These are phyloP conservation scores for Drosophila albomicans DNA, from an alignment of 1,140 invertebrate species.

Conservation along the genomic window DNA sequence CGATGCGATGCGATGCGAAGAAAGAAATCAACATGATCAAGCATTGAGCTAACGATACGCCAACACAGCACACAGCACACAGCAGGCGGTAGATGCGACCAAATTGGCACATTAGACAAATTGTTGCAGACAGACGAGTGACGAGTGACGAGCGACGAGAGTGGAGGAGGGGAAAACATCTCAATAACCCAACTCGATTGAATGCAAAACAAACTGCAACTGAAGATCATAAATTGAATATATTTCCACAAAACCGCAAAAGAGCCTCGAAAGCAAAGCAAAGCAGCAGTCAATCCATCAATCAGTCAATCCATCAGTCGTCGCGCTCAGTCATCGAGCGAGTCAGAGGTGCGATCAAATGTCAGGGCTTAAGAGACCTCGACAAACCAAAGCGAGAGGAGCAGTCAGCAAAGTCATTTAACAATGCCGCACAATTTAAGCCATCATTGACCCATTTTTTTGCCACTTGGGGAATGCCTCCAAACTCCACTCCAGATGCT, in stretches of 20 bases:
- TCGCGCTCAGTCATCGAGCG: conserved; percentile 50
- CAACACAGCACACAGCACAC: conserved; percentile 9
- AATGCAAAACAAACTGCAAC: conserved; percentile 23
- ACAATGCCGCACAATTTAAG: conserved; percentile 74
- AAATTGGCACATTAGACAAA: conserved; percentile 83
- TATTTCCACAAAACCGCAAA: conserved; percentile 31
- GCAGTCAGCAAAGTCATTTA: conserved; percentile 21
- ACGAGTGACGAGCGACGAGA: not conserved
- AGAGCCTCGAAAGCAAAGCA: conserved; percentile 1
- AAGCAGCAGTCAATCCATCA: conserved; percentile 27
- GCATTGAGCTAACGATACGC: conserved; percentile 39
- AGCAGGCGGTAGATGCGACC: conserved; percentile 47
- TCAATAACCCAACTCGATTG: conserved; percentile 47
- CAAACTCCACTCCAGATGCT: not conserved
- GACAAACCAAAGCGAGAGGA: conserved; percentile 16
- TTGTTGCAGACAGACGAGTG: conserved; percentile 46
- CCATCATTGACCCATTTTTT: conserved; percentile 82
- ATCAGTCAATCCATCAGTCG: conserved; percentile 64
- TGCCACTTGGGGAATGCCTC: conserved; percentile 43
- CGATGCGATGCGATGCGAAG: conserved; percentile 11
- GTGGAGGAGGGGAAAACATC: conserved; percentile 45
- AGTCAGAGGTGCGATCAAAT: conserved; percentile 74
- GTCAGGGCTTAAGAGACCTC: conserved; percentile 62
- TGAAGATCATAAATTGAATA: conserved; percentile 50
- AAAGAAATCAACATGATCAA: conserved; percentile 51